Conservation (phyloP, 2,113 vertebrate species). For the Hepsetus odoe region DNA sequence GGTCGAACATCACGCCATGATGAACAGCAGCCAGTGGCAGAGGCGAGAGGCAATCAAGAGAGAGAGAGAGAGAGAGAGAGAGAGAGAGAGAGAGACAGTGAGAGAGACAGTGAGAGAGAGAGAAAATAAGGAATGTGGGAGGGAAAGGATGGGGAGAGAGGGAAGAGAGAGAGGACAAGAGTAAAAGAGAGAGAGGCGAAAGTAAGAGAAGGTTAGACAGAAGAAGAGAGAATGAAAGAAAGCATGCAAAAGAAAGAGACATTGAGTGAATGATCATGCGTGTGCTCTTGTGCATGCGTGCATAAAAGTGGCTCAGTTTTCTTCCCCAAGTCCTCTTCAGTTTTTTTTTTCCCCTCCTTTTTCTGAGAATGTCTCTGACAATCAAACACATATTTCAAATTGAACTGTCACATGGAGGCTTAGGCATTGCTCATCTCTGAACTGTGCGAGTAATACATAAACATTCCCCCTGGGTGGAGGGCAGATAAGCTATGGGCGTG, state of each 20-base stretch:
- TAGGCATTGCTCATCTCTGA: conserved; percentile 58
- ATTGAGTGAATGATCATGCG: too few species aligned
- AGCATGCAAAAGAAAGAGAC: too few species aligned
- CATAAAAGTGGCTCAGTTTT: conserved; percentile 44
- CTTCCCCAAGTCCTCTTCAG: conserved; percentile 49
- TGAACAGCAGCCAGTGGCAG: conserved; percentile 51
- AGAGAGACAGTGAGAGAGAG: neutral
- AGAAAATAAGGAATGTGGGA: neutral
- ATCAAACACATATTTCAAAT: conserved; percentile 70
- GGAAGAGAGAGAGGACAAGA: neutral
- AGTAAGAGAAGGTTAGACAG: neutral
- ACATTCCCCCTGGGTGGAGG: conserved; percentile 61
- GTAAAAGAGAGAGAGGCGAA: neutral
- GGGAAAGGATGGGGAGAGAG: neutral
- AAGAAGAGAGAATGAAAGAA: neutral
- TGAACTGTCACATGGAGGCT: conserved; percentile 67
- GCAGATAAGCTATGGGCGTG: conserved; percentile 67
- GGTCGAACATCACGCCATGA: conserved; percentile 51
- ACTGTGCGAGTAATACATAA: conserved; percentile 69
- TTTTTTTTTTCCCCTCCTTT: conserved; percentile 24
- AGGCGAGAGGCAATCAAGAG: conserved; percentile 44
- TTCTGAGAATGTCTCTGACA: conserved; percentile 46
- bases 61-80: neutral
- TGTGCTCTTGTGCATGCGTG: conserved; percentile 5
- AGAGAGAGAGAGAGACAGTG: neutral